A percentile compares a stretch with the other conserved stretches of the same genome.
Conservation (phyloP, 2,797 vertebrate species). For the Poliocrania exsul region DNA sequence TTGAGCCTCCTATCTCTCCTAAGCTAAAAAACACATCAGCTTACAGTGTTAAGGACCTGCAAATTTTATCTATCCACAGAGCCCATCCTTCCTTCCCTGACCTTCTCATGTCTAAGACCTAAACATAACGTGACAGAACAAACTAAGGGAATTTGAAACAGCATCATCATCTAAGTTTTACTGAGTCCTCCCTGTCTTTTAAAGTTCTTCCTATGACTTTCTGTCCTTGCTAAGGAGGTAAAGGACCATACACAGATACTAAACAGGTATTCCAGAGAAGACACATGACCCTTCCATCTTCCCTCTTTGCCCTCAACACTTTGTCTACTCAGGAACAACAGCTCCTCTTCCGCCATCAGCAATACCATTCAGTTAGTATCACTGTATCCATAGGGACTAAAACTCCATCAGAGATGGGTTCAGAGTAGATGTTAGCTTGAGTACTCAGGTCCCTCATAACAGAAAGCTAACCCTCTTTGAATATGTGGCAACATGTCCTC, state of each 20-base stretch:
- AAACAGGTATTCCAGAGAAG: background rate
- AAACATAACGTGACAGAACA: background rate
- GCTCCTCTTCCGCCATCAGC: background rate
- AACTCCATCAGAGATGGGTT: background rate
- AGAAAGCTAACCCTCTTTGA: background rate
- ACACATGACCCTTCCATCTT: background rate
- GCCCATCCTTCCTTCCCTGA: background rate
- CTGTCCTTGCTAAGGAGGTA: background rate
- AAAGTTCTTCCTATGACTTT: background rate
- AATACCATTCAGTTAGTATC: background rate
- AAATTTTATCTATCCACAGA: background rate
- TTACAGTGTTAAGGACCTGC: background rate
- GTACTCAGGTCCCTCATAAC: background rate
- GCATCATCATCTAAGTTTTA: background rate
- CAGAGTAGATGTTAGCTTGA: background rate
- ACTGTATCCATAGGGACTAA: background rate
- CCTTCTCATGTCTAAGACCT: background rate
- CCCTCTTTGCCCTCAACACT: background rate
- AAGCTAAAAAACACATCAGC: background rate
- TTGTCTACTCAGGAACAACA: background rate
- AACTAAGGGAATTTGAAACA: background rate
- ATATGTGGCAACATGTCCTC: background rate
- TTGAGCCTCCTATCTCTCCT: background rate
- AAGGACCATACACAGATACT: background rate
- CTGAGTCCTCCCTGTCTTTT: background rate